Percentiles rank a stretch among this genome's conserved stretches.
Conservation (phyloP, 53 echinoderm and acorn worm genomes). For the Henricia sp. region DNA sequence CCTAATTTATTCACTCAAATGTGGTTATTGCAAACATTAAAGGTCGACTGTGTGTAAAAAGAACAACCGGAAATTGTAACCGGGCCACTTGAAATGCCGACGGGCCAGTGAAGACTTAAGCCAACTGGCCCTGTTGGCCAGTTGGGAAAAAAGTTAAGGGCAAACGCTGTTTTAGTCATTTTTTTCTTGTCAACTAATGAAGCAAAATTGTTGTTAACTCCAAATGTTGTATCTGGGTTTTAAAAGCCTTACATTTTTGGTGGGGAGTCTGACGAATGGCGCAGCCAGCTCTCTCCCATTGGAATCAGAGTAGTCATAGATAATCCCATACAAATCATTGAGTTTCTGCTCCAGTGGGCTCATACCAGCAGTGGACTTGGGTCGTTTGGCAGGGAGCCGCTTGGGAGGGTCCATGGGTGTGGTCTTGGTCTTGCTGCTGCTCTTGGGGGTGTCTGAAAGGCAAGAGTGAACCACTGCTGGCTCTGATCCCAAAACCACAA, state of each 20-base stretch:
- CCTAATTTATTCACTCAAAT: no score
- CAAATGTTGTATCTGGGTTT: no score
- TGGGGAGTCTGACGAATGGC: slow-evolving; percentile 91
- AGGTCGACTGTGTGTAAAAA: no score
- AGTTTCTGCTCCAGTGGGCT: slow-evolving; percentile 90
- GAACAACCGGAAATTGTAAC: no score
- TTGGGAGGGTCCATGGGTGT: slow-evolving; percentile 44
- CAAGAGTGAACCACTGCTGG: slow-evolving; percentile 56
- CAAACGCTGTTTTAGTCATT: no score
- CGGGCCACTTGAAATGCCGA: no score
- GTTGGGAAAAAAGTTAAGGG: no score
- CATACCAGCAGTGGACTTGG: slow-evolving; percentile 60
- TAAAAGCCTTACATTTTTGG: slow-evolving; percentile 83
- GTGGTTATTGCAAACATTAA: no score
- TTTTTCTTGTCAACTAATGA: no score
- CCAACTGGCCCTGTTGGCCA: no score
- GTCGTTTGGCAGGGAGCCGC: slow-evolving; percentile 72
- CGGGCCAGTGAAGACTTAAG: no score
- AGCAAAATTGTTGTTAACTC: no score
- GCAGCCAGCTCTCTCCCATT: slow-evolving; percentile 81
- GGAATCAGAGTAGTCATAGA: slow-evolving; percentile 81
- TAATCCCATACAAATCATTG: slow-evolving; percentile 78
- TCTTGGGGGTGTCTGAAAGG: slow-evolving; percentile 24
- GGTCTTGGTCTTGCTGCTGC: slow-evolving; percentile 36
- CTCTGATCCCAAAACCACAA: slow-evolving; percentile 43